A percentile compares a stretch with the other conserved stretches of the same genome.
These are phyloP conservation scores for Pyrgus malvae DNA, from an alignment of 2,888 invertebrate genomes.

Conservation along the genomic window DNA sequence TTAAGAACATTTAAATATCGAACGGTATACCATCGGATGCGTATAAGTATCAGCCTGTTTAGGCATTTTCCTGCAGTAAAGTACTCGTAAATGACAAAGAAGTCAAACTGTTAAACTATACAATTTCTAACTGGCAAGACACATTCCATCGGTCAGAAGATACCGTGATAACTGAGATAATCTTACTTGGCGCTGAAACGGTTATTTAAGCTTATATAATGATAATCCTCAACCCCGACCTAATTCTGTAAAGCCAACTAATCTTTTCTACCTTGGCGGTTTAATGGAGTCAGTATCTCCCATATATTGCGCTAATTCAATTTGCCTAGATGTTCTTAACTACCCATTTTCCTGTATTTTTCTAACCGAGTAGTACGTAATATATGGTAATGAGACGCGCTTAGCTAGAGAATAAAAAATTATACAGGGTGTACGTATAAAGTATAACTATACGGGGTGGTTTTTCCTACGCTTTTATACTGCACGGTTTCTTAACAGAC, in stretches of 20 bases:
- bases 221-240: conserved; percentile 27
- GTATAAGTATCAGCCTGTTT: no score
- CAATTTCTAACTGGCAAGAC: no score
- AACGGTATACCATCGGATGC: no score
- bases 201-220: conserved; percentile 28
- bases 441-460: no score
- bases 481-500: no score
- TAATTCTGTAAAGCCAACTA: conserved; percentile 26
- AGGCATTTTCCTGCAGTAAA: no score
- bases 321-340: conserved; percentile 17
- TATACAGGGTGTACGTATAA: no score
- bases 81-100: no score
- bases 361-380: not conserved
- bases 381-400: not conserved
- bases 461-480: no score
- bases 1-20: no score
- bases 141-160: not conserved
- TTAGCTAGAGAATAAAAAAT: no score
- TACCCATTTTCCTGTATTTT: conserved; percentile 9
- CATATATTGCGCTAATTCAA: conserved; percentile 26
- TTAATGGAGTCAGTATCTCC: conserved; percentile 17
- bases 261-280: conserved; percentile 28
- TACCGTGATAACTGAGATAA: conserved; percentile 1
- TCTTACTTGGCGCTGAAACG: conserved; percentile 8
- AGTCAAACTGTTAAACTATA: no score